Base-by-base conservation (phyloP, 2,113 vertebrate species). In the Neoarius graeffei region DNA sequence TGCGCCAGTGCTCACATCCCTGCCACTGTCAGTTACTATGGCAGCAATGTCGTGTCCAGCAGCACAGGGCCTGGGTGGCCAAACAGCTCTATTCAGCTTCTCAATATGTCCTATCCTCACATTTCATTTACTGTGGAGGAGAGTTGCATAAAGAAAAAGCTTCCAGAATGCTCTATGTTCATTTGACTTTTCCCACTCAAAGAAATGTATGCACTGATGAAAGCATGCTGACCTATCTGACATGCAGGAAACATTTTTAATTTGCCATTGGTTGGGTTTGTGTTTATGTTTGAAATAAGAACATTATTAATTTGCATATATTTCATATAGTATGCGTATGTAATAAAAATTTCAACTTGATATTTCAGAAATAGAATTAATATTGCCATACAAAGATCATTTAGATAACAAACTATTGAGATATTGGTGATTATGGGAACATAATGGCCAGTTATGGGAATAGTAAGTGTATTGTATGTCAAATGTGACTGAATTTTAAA, bases 11-110 rank as follows among this genome's bases (percentile, higher is more conserved):
- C 52, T 71, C 76, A 60, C 83, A 82, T 84, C 30, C 71, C 30
- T 88, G 25, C 84, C 27, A 19, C 77, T 52, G 83, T 92, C 90
- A 86, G 93, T 93, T 93, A 89, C 93, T 92, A 93, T 93, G 92
- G 92, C 62, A 92, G 90, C 91, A 56, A 23, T 81, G 81, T 87
- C 86, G 71, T 86, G 64, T 81, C 83, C 81, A 86, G 80, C 85
- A 87, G 73, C 52, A 81, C 83, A 69, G 86, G 86, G 87, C 30
- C 25, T 23, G 52, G 57, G 35, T n/a, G 27, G 66, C 67, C 66
- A 81, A 83, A 69, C 71, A 73, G 56, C 85, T 89, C 74, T 81
- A 48, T 82, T 74, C 35, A 54, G 27, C 71, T 48, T 57, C 59
- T 83, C 57, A 35, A 50, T 85, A 85, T 59, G 69, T 52, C 60